Percentiles rank a stretch among this genome's conserved stretches.
These are phyloP conservation scores for Ceryle rudis DNA, from an alignment of 2,797 vertebrate species.

Conservation along the genomic window DNA sequence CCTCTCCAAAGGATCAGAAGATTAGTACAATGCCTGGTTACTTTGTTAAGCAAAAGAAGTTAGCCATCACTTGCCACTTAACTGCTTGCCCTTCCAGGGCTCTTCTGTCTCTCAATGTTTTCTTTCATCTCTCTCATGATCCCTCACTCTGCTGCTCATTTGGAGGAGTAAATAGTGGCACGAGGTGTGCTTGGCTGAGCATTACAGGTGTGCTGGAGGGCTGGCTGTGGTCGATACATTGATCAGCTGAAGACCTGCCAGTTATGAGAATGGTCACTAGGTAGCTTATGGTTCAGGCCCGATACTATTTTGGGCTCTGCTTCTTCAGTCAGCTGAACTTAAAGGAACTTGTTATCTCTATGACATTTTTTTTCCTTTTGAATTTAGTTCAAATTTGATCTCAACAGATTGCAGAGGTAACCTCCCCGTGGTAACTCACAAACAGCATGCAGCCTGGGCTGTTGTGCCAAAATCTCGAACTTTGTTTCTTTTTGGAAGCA, in stretches of 20 bases:
- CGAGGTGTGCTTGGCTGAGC: neutral
- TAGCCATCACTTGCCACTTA: neutral
- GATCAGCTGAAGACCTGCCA: neutral
- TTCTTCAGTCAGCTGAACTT: neutral
- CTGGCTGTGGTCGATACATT: neutral
- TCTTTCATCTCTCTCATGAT: neutral
- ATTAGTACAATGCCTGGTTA: neutral
- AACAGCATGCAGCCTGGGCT: accelerated
- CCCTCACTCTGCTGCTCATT: neutral
- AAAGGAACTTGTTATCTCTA: neutral
- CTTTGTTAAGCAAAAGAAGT: neutral
- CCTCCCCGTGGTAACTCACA: neutral
- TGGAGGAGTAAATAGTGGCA: neutral
- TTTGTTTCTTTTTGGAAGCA: neutral
- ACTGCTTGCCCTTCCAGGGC: neutral
- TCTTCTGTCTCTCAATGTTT: neutral
- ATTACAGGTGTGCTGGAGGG: neutral
- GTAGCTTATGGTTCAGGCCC: neutral
- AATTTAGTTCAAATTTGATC: neutral
- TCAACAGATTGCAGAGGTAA: neutral
- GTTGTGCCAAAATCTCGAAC: neutral
- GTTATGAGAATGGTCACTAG: neutral
- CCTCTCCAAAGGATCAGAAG: neutral
- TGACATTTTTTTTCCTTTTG: neutral
- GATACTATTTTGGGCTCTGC: neutral